Evolutionary conservation across 2,888 invertebrate species (phyloP).

Genomic region (Uloborus plumipes): DNA sequence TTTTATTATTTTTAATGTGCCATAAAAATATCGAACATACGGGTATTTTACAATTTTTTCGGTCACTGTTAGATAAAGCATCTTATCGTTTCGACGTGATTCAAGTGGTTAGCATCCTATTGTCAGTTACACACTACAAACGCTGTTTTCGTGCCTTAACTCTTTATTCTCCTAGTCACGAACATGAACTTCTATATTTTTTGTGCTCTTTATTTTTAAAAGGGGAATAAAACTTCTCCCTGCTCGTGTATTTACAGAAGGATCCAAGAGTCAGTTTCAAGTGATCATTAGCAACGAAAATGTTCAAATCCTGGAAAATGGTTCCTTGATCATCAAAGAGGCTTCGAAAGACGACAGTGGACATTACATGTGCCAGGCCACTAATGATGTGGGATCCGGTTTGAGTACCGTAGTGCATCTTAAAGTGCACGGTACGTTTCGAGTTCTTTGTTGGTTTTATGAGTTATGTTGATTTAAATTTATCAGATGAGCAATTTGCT

Average conservation of each 20-base stretch:
- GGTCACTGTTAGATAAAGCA: not conserved
- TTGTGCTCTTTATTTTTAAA: not conserved
- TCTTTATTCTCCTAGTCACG: no score
- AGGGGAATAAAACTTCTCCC: not conserved
- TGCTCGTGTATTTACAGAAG: constrained; percentile 39
- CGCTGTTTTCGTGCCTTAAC: no score
- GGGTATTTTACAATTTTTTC: no score
- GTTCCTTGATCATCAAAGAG: constrained; percentile 66
- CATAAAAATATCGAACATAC: no score
- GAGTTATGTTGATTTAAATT: not conserved
- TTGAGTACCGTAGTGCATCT: constrained; percentile 66
- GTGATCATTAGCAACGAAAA: constrained; percentile 67
- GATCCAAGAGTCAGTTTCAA: constrained; percentile 64
- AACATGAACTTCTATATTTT: no score
- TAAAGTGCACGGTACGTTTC: constrained; percentile 66
- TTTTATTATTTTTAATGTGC: no score
- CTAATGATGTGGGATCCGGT: constrained; percentile 66
- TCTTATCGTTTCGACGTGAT: not conserved
- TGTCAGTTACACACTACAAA: no score
- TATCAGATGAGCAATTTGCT: not conserved
- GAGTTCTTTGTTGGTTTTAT: not conserved
- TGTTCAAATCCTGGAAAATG: constrained; percentile 67
- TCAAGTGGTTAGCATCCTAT: not conserved
- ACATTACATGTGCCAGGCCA: constrained; percentile 67
- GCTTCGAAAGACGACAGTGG: constrained; percentile 66